phyloP scores from a whole-genome alignment of 1,140 invertebrate genomes.

The Venturia canescens region DNA sequence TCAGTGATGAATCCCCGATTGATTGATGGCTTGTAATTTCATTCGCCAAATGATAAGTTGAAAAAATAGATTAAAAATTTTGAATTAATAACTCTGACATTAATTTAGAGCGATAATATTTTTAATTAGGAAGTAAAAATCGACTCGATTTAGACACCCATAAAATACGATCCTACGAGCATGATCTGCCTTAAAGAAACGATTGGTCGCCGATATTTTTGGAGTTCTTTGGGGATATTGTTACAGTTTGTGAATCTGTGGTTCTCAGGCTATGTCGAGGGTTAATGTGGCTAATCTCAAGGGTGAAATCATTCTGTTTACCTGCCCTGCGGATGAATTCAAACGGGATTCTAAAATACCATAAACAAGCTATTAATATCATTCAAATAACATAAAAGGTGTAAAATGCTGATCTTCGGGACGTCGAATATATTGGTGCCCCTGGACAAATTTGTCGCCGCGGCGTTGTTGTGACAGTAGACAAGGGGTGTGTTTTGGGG shows the following conservation, averaged over 20 bases:
- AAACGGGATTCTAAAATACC: constrained; percentile 45
- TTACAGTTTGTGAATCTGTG: neutral
- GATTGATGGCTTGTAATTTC: too few species aligned
- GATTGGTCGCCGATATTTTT: too few species aligned
- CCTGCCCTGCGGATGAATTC: constrained; percentile 17
- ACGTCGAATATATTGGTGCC: neutral
- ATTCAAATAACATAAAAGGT: constrained; percentile 44
- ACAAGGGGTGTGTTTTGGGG: constrained; percentile 62
- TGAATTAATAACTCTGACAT: too few species aligned
- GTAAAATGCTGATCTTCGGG: constrained; percentile 19
- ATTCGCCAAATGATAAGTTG: too few species aligned
- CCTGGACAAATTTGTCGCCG: constrained; percentile 28
- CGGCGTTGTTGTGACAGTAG: constrained; percentile 66
- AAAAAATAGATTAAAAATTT: too few species aligned
- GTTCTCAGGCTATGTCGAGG: neutral
- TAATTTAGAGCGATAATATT: too few species aligned
- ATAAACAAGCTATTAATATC: constrained; percentile 63
- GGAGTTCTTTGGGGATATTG: too few species aligned
- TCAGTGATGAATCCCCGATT: too few species aligned
- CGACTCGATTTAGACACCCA: too few species aligned
- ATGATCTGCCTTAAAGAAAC: too few species aligned
- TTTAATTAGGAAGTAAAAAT: too few species aligned
- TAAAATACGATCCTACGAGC: too few species aligned
- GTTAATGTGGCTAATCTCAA: neutral
- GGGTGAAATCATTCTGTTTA: constrained; percentile 12